Base-by-base conservation (phyloP, 2,113 vertebrate species). In the Hemibates koningsi region DNA sequence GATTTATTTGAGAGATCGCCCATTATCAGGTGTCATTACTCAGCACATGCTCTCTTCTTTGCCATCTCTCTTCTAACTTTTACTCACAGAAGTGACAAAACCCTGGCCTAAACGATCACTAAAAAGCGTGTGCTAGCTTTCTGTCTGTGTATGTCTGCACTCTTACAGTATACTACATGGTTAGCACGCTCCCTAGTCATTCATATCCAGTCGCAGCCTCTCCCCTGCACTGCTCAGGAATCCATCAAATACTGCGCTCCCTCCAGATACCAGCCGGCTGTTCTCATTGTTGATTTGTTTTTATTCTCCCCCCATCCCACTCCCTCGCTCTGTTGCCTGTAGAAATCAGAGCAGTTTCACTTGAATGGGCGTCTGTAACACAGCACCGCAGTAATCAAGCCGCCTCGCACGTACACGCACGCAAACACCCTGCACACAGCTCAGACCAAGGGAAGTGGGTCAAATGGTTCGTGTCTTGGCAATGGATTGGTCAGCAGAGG, bases 381-480 rank as follows among this genome's bases (percentile, higher is more conserved):
- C 81, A 45, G 57, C 89, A 56, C 29, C 53, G 19, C 83, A 38
- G 80, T 52, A 84, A 90, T 86, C 85, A 86, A 89, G n/a, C 73
- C 57, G 19, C 32, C 36, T 11, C 9, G 14, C 71, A 48, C 14
- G 6, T 19, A 81, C 63, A 45, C 3, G 19, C 71, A 59, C 63
- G 5, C 85, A 79, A 38, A 73, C 81, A 57, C 76, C 71, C 45
- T 7, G 29, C n/a, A 59, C 68, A 27, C 12, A 68, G 79, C 83
- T 85, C 87, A 17, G 84, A 80, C 56, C 29, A 16, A 50, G 52
- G 87, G 87, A 93, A 93, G 88, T 93, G 91, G 93, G 93, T 94
- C 94, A 95, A 90, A 89, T 83, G 36, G 53, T 89, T 80, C 6
- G 59, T 88, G 90, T 86, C 83, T 89, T 89, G 90, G 87, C 86